Evolutionary conservation across 2,888 invertebrate genomes (phyloP), one percentile per base, ranked within the genome.

Genomic region (Phalera bucephala): DNA sequence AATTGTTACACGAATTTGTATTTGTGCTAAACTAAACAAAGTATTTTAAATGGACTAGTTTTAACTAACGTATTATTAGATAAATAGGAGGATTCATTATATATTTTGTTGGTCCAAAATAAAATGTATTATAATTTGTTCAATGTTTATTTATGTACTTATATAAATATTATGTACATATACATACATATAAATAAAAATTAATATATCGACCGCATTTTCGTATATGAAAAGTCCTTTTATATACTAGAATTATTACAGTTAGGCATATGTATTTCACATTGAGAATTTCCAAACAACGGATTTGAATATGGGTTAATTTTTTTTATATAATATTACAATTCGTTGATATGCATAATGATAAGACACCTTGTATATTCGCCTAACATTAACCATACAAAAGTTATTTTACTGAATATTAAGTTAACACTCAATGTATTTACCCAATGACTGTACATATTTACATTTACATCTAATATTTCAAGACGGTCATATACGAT

Each of bases 341-440:
- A 75, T 85, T 88, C 84, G 86, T 86, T 88, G 88, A 88, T 88
- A 88, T 88, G 88, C 88, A 88, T 88, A 84, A 80, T 84, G 78
- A 72, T 86, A 88, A 88, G 88, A 88, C 88, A 88, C 88, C 85
- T 85, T 87, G 88, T 83, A 86, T 71, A 80, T 75, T 81, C 69
- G 62, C 79, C 77, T 80, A 79, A 67, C 59, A 68, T 74, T 79
- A 74, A 66, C 68, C 69, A 80, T 83, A 82, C 62, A 83, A 84
- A 82, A 80, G 65, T 76, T 77, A 71, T 41, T 52, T 59, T 60
- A 56, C 42, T 54, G 47, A 61, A 50, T 59, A 64, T 47, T 49
- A 58, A 63, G 52, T 63, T 62, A 52, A 62, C 61, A 71, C 49
- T 36, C 52, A 64, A 62, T 59, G 55, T 52, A 50, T 48, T 54